Conservation (phyloP, 2,113 vertebrate species). For the Trematocara variabile region DNA sequence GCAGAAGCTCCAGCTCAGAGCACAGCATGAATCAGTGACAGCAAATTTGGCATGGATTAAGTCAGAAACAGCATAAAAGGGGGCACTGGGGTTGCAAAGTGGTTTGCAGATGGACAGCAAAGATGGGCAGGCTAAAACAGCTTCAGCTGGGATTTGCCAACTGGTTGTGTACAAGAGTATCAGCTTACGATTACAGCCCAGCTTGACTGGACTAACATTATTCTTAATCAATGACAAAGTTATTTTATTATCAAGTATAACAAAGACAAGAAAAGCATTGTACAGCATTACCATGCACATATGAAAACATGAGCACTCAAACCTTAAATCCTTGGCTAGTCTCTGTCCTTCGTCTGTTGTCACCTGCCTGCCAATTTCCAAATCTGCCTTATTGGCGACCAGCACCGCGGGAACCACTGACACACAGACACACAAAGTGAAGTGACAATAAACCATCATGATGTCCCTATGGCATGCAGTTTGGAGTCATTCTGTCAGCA, state of each 20-base stretch:
- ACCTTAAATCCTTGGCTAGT: constrained; percentile 59
- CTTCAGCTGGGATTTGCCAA: neutral
- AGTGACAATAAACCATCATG: neutral
- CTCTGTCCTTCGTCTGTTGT: constrained; percentile 58
- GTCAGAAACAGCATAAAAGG: neutral
- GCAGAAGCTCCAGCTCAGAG: neutral
- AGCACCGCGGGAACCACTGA: constrained; percentile 50
- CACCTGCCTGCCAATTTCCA: constrained; percentile 61
- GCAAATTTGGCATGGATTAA: neutral
- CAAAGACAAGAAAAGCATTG: neutral
- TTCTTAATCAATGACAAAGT: neutral
- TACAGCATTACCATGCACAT: neutral
- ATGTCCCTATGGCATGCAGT: neutral
- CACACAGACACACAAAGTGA: constrained; percentile 9
- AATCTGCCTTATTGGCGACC: constrained; percentile 55
- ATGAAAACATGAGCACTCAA: neutral
- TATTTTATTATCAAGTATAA: neutral
- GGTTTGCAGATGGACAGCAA: neutral
- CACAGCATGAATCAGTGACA: neutral
- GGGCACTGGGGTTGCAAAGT: neutral
- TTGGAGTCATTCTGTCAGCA: neutral
- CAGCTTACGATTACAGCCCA: neutral
- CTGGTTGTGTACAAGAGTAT: neutral
- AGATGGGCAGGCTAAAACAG: neutral
- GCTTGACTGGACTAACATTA: neutral